phyloP scores from a whole-genome alignment of 1,140 invertebrate species.

The Reticulitermes speratus region DNA sequence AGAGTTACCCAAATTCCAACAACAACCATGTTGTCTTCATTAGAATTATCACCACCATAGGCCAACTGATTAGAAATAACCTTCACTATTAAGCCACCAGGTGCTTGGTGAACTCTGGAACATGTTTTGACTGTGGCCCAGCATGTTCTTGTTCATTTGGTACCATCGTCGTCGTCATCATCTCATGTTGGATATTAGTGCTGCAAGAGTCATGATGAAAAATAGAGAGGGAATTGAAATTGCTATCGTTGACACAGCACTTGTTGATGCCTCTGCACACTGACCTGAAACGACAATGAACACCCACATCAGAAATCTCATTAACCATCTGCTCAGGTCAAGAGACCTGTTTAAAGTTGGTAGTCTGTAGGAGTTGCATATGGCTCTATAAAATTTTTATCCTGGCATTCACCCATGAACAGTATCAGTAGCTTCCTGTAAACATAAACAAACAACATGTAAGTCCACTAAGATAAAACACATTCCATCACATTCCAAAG shows the following conservation, averaged over 20 bases:
- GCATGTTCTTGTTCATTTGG: constrained; percentile 21
- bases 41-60: background rate
- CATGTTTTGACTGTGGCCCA: constrained; percentile 6
- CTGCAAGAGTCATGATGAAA: constrained; percentile 27
- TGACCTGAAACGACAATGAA: constrained; percentile 25
- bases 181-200: constrained; percentile 23
- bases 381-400: too few species aligned
- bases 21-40: background rate
- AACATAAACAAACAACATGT: too few species aligned
- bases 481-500: too few species aligned
- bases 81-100: constrained; percentile 20
- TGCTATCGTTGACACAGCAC: constrained; percentile 26
- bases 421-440: too few species aligned
- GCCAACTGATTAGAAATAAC: constrained; percentile 14
- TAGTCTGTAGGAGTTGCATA: too few species aligned
- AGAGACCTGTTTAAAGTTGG: too few species aligned
- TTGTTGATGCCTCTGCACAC: constrained; percentile 24
- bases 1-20: background rate
- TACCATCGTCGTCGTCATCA: constrained; percentile 31
- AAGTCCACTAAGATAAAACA: too few species aligned
- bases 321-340: too few species aligned
- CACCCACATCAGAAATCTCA: too few species aligned
- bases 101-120: constrained; percentile 41
- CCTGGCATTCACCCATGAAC: too few species aligned
- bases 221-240: constrained; percentile 27